Evolutionary conservation across 30 jellyfish, hydroid and myxozoan genomes (phyloP), one percentile per base, ranked within the genome.

Genomic region (Aurelia aurita): DNA sequence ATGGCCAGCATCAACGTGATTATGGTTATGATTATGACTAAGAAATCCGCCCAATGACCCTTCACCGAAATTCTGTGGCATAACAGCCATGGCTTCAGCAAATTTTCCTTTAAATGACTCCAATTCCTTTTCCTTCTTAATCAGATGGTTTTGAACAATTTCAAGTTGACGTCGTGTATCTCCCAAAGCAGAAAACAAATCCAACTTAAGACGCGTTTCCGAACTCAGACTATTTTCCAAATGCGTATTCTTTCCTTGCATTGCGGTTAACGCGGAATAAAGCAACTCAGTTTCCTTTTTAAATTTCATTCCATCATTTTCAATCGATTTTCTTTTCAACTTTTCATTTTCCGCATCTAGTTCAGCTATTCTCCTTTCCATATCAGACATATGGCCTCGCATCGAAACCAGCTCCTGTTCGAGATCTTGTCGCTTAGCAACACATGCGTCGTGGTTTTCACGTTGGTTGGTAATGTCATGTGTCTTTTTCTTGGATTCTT

Each of bases 31-130:
- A 18, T 51, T 13, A 72, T 84, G 93, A 25, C 75, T 39, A 11
- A 70, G 91, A 35, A 86, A 88, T n/a, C 98, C 90, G 67, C 85
- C 58, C 62, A 93, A 67, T 46, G 97, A 86, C 8, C 94, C 27
- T 19, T 95, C 97, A 10, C 80, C 77, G 82, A 90, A 95, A 47
- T 95, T 94, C 62, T 81, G 96, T 20, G 99, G 99, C 99, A 95
- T 95, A 35, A 95, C 99, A 43, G 99, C 99, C 99, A 95, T 95
- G 16, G 94, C 99, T 80, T 95, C 99, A 16, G 99, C 99, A 63
- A 95, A 90, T 46, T 89, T 89, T 22, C 66, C 97, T 80, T 86
- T 95, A 69, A 89, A 71, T 19, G 82, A 74, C 53, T 95, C 97
- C 75, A 95, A 87, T 80, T 95, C 99, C n/a, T 82, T 72, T 49